Conservation (phyloP, 2,888 invertebrate species). For the Melinopterus prodromus region DNA sequence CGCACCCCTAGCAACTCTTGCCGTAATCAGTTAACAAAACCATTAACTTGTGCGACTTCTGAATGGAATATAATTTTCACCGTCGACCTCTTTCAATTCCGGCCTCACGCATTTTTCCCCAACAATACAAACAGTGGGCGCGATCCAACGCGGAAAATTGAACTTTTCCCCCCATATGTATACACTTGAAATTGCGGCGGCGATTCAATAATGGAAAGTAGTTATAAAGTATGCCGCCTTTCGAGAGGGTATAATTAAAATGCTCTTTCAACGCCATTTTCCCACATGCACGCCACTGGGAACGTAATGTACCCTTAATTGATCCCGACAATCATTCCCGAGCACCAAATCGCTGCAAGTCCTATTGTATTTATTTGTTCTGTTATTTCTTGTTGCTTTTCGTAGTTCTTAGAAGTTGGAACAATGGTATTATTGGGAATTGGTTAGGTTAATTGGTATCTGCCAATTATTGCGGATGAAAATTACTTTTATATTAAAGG, state of each 20-base stretch:
- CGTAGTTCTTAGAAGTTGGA: background rate
- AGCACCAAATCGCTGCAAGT: background rate
- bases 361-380: background rate
- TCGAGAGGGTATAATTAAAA: background rate
- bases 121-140: background rate
- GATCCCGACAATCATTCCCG: background rate
- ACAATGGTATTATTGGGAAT: background rate
- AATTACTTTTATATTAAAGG: background rate
- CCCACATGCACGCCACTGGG: background rate
- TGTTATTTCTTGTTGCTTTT: background rate
- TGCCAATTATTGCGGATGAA: background rate
- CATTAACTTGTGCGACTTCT: conserved; percentile 4
- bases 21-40: background rate
- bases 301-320: background rate
- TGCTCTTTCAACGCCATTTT: background rate
- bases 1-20: background rate
- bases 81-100: background rate
- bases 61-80: background rate
- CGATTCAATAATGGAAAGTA: background rate
- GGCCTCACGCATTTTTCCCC: background rate
- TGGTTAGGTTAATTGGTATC: background rate
- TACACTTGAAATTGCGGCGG: background rate
- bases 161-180: background rate
- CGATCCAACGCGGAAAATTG: background rate
- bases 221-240: background rate